Evolutionary conservation across 2,888 invertebrate genomes (phyloP).

Genomic region (Ariolimax columbianus): DNA sequence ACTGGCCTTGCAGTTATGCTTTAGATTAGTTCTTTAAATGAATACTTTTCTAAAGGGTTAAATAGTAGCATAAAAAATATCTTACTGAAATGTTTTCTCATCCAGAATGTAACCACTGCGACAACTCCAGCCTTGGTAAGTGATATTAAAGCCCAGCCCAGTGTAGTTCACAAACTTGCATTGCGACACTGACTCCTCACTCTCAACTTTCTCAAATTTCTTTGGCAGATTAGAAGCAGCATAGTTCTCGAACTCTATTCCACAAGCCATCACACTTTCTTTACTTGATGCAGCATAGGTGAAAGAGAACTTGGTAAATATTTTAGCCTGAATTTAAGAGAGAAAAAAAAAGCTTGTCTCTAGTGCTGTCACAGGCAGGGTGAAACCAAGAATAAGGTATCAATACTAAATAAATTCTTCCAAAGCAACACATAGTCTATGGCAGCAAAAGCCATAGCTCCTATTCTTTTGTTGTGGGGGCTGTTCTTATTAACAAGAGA

Average conservation of each 20-base stretch:
- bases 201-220: conserved; percentile 38
- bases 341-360: conserved; percentile 17
- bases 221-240: conserved; percentile 35
- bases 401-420: too few species aligned
- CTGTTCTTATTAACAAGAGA: too few species aligned
- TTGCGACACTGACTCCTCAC: conserved; percentile 27
- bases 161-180: conserved; percentile 51
- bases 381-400: too few species aligned
- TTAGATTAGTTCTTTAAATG: neutral
- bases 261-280: conserved; percentile 51
- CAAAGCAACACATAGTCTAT: too few species aligned
- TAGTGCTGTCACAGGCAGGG: neutral
- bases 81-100: neutral
- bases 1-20: neutral
- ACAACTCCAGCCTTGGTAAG: conserved; percentile 53
- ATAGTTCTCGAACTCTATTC: conserved; percentile 43
- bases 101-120: conserved; percentile 29
- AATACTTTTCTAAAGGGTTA: neutral
- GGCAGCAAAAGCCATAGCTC: too few species aligned
- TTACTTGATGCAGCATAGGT: conserved; percentile 34
- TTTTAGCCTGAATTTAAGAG: conserved; percentile 49
- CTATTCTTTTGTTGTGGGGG: too few species aligned
- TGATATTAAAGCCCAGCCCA: conserved; percentile 38
- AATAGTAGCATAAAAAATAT: neutral
- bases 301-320: conserved; percentile 54